Evolutionary conservation across 2,113 vertebrate species (phyloP), one percentile per base, ranked within the genome.

Genomic region (Delphinapterus leucas): DNA sequence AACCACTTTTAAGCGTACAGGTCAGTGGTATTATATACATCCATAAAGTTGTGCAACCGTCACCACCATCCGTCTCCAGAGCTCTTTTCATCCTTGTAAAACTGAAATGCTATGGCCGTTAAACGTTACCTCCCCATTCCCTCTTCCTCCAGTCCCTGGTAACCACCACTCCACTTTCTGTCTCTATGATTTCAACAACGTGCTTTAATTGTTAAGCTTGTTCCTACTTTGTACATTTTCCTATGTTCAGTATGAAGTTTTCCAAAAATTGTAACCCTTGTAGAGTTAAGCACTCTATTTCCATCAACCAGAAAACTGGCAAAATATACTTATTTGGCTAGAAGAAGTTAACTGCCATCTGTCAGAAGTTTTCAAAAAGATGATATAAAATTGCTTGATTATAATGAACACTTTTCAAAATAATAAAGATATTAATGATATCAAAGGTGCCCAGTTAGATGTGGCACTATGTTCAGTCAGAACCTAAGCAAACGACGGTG

Each of bases 201-300:
- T 31, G 23, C 60, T 92, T 76, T 65, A 77, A 68, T 55, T 41
- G 7, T 80, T 63, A 74, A 25, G 33, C 28, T 41, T 77, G 38
- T 73, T 84, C 44, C 73, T 88, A 20, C 41, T 80, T 77, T 92
- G 18, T 41, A 74, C 61, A 26, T 79, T 68, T 86, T 87, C 10
- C 9, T 65, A 60, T 89, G 36, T 82, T 65, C n/a, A 55, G 55
- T 73, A 41, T 65, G 21, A 89, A 94, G 33, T 41, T 89, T 73
- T 11, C 10, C 55, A 60, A 70, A 53, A 20, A 28, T 36, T 82
- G 73, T 31, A 61, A 44, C 36, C 4, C n/a, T 38, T 47, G 63
- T 65, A 53, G n/a, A 90, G 11, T 70, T 81, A 92, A 92, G 26
- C 14, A 73, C 17, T 38, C 68, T 92, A 55, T 90, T 95, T 90